Evolutionary conservation across 1,140 invertebrate genomes (phyloP).

Genomic region (Megathymus violae): DNA sequence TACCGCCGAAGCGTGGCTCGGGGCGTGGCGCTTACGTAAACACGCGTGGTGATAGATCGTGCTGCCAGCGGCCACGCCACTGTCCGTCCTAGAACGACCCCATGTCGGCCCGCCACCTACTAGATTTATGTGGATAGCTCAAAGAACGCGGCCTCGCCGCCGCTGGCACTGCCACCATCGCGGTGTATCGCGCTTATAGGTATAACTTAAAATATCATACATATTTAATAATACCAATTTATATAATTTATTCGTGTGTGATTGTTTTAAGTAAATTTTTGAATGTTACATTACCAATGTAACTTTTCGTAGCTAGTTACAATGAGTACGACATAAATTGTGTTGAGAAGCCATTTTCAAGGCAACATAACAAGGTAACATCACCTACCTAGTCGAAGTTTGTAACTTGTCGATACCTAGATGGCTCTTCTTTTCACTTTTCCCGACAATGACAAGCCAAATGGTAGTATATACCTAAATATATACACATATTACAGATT

Average conservation of each 20-base stretch:
- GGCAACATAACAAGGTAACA: no score
- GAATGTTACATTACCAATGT: not conserved
- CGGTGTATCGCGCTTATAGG: constrained; percentile 77
- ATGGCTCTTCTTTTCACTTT: not conserved
- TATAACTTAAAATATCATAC: no score
- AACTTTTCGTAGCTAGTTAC: no score
- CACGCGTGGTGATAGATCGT: constrained; percentile 67
- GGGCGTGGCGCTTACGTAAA: constrained; percentile 83
- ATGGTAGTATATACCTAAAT: constrained; percentile 4
- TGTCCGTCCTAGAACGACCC: constrained; percentile 77
- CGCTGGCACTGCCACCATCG: constrained; percentile 71
- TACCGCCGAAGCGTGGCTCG: constrained; percentile 77
- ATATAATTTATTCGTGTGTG: not conserved
- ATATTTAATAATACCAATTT: no score
- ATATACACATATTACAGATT: no score
- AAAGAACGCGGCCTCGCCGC: constrained; percentile 64
- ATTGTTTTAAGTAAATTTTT: no score
- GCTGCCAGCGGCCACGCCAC: constrained; percentile 65
- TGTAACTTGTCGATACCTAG: not conserved
- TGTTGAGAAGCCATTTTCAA: constrained; percentile 1
- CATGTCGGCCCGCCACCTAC: constrained; percentile 74
- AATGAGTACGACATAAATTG: not conserved
- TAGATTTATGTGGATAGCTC: constrained; percentile 68
- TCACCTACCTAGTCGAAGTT: not conserved
- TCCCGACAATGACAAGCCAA: no score